Conservation (phyloP, 2,797 vertebrate species). For the Phoeniculus purpureus region DNA sequence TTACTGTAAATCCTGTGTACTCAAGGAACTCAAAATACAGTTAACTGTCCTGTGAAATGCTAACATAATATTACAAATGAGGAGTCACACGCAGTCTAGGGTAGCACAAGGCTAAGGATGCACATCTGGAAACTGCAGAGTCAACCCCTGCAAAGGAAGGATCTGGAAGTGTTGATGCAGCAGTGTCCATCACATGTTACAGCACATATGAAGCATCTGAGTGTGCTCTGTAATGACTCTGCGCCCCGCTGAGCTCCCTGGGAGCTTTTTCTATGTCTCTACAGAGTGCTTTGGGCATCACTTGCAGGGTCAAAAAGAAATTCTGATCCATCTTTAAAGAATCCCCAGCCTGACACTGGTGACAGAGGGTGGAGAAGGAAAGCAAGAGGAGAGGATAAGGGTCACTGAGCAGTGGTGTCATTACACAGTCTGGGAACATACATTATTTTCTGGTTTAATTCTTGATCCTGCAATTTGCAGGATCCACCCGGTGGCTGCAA, state of each 20-base stretch:
- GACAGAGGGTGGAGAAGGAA: neutral
- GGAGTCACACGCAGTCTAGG: neutral
- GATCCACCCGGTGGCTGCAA: neutral
- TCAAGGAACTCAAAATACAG: neutral
- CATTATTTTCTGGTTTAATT: neutral
- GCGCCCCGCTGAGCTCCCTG: neutral
- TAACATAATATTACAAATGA: neutral
- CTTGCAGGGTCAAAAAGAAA: neutral
- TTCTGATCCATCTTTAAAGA: neutral
- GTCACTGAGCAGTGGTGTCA: neutral
- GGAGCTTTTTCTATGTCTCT: neutral
- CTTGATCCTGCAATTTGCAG: neutral
- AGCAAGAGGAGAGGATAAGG: neutral
- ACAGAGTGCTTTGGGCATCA: neutral
- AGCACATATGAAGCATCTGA: neutral
- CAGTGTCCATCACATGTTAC: neutral
- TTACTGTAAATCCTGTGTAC: neutral
- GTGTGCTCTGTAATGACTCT: neutral
- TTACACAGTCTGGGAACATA: neutral
- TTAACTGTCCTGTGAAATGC: neutral
- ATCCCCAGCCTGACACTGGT: neutral
- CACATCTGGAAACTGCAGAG: neutral
- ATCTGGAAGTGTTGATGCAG: neutral
- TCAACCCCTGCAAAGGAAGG: neutral
- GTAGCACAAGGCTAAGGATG: neutral